Percentiles rank a stretch among this genome's conserved stretches.
Evolutionary conservation across 2,888 invertebrate genomes (phyloP).

Genomic region (Mimas tiliae): DNA sequence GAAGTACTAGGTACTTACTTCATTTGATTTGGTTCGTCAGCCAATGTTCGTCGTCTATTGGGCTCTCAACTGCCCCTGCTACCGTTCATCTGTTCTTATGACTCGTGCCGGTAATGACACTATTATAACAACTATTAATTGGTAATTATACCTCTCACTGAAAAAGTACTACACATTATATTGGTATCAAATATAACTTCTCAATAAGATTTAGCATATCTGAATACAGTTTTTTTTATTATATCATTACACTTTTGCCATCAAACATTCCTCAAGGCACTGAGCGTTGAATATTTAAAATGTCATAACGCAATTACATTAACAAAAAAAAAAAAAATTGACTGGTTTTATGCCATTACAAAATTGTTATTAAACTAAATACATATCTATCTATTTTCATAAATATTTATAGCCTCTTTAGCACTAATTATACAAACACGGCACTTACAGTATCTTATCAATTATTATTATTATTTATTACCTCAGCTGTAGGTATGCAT

Average conservation of each 20-base stretch:
- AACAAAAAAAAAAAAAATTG: slow-evolving; percentile 13
- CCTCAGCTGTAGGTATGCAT: too few species aligned
- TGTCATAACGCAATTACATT: slow-evolving; percentile 25
- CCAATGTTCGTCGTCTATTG: too few species aligned
- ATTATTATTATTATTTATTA: slow-evolving; percentile 33
- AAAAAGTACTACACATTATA: slow-evolving; percentile 35
- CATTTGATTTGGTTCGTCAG: too few species aligned
- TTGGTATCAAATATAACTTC: slow-evolving; percentile 64
- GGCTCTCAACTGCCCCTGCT: too few species aligned
- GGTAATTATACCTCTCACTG: slow-evolving; percentile 29
- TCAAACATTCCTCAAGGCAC: slow-evolving; percentile 53
- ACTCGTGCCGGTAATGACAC: too few species aligned
- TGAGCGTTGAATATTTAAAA: slow-evolving; percentile 41
- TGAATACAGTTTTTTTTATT: slow-evolving; percentile 47
- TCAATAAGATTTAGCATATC: slow-evolving; percentile 50
- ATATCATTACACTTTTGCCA: slow-evolving; percentile 40
- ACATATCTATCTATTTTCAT: slow-evolving; percentile 4
- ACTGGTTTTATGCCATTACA: slow-evolving; percentile 15
- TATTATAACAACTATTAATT: neutral
- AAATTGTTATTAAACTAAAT: slow-evolving; percentile 26
- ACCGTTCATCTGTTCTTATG: too few species aligned
- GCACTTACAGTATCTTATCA: slow-evolving; percentile 42
- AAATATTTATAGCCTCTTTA: slow-evolving; percentile 42
- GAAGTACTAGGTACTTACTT: too few species aligned
- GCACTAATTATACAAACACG: slow-evolving; percentile 40